A percentile compares a stretch with the other conserved stretches of the same genome.
These are phyloP conservation scores for Metopolophium dirhodum DNA, from an alignment of 1,140 invertebrate genomes.

Conservation along the genomic window DNA sequence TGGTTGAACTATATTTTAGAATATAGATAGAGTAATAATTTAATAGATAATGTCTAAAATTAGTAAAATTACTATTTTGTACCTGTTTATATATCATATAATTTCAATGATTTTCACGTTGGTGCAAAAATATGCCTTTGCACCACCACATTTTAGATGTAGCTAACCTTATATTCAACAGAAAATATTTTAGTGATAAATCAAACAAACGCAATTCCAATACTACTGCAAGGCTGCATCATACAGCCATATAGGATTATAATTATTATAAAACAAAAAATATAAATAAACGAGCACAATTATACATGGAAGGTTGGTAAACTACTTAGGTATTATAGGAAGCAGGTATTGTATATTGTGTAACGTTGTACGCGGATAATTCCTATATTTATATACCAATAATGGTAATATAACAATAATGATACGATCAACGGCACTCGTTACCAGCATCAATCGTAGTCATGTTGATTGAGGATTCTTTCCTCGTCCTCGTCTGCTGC, in stretches of 20 bases:
- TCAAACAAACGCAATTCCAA: background rate
- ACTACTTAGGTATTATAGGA: background rate
- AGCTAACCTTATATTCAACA: background rate
- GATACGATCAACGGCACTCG: background rate
- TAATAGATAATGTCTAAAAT: too few species aligned
- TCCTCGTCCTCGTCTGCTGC: background rate
- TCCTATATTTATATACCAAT: background rate
- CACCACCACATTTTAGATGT: too few species aligned
- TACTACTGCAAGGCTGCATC: background rate
- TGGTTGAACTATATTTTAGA: too few species aligned
- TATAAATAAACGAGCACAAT: background rate
- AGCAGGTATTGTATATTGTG: background rate
- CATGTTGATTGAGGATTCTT: background rate
- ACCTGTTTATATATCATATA: too few species aligned
- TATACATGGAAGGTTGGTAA: background rate
- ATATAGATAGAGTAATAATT: too few species aligned
- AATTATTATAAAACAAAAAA: background rate
- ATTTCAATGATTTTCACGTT: too few species aligned
- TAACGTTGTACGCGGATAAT: background rate
- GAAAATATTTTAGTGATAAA: background rate
- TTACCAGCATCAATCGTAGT: background rate
- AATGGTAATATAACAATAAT: background rate
- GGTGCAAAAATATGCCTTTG: too few species aligned
- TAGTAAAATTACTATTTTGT: too few species aligned
- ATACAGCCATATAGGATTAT: background rate